Evolutionary conservation across 1,140 invertebrate genomes (phyloP).

Genomic region (Drosophila novamexicana): DNA sequence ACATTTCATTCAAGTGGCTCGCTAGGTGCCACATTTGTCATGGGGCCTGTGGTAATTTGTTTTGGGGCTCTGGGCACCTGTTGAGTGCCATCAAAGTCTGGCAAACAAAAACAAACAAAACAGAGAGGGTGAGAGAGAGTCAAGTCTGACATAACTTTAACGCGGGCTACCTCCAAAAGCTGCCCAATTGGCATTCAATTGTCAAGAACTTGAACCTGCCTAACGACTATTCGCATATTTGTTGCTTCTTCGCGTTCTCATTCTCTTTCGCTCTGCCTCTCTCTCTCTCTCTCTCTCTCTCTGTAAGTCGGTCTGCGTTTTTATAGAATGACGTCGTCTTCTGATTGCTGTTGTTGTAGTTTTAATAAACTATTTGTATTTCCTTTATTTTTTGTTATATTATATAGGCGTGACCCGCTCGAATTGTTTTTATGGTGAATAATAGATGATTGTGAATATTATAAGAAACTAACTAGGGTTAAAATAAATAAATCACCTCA

Average conservation of each 20-base stretch:
- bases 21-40: conserved; percentile 3
- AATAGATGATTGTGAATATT: conserved; percentile 13
- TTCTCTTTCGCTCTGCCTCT: conserved; percentile 21
- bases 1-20: neutral
- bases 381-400: conserved; percentile 7
- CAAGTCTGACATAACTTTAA: conserved; percentile 58
- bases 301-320: conserved; percentile 14
- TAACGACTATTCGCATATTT: conserved; percentile 41
- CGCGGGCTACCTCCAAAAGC: conserved; percentile 48
- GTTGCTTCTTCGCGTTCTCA: conserved; percentile 36
- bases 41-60: conserved; percentile 19
- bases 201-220: conserved; percentile 75
- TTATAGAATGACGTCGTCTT: conserved; percentile 66
- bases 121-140: conserved; percentile 4
- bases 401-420: conserved; percentile 1
- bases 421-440: conserved; percentile 7
- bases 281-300: conserved; percentile 27
- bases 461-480: neutral
- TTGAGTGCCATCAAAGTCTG: conserved; percentile 12
- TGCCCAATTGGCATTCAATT: conserved; percentile 43
- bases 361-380: conserved; percentile 7
- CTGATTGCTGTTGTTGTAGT: conserved; percentile 38
- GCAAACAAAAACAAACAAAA: conserved; percentile 39
- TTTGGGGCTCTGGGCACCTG: conserved; percentile 32
- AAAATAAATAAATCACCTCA: conserved; percentile 33